phyloP scores from a whole-genome alignment of 2,113 vertebrate genomes.

The Aegotheles bennettii region DNA sequence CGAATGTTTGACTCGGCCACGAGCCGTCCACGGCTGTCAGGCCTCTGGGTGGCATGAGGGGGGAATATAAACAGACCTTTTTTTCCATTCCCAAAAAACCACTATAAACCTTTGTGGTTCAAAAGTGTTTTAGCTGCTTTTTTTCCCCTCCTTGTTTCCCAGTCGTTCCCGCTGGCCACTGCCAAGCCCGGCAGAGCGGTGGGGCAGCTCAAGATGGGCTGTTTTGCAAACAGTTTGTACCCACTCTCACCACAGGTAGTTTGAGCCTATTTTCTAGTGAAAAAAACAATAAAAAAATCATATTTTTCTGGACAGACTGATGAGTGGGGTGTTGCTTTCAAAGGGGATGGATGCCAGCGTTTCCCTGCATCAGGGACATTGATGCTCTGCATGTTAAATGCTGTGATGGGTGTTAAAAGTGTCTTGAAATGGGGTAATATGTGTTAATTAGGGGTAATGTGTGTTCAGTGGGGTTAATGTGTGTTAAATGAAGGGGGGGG shows the following conservation, averaged over 20 bases:
- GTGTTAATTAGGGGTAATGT: neutral
- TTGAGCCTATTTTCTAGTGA: neutral
- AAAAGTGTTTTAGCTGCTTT: neutral
- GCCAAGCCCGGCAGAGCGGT: neutral
- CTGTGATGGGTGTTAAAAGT: neutral
- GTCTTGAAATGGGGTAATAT: neutral
- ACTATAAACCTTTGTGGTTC: neutral
- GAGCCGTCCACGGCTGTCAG: neutral
- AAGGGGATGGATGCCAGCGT: neutral
- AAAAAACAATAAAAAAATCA: neutral
- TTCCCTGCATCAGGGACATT: neutral
- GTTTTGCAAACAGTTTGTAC: neutral
- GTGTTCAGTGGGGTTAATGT: neutral
- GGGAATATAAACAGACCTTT: constrained; percentile 57
- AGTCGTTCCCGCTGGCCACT: fast-evolving
- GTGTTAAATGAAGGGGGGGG: neutral
- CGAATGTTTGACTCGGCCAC: neutral
- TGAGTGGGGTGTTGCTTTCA: neutral
- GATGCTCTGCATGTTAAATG: neutral
- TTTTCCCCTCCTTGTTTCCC: neutral
- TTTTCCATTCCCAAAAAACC: constrained; percentile 15
- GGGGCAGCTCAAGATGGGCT: fast-evolving
- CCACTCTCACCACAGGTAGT: fast-evolving
- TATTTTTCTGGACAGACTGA: neutral
- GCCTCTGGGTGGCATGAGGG: constrained; percentile 52